phyloP scores from a whole-genome alignment of 2,888 invertebrate genomes.

The Tenthredo scrophulariae region DNA sequence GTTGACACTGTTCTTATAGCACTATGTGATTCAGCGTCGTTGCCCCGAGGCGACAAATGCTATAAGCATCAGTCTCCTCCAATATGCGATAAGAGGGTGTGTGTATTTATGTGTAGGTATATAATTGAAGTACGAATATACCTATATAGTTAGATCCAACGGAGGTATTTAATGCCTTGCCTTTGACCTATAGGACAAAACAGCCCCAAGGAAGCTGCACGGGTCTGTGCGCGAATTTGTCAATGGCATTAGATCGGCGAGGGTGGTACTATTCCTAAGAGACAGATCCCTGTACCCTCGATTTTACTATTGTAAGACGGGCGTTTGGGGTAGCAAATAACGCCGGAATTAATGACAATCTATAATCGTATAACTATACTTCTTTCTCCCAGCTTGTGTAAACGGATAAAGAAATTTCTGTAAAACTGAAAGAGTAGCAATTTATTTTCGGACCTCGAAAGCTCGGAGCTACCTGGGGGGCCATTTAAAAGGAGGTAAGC shows the following conservation, averaged over 20 bases:
- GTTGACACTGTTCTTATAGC: slow-evolving; percentile 17
- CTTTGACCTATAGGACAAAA: slow-evolving; percentile 38
- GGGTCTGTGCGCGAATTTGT: slow-evolving; percentile 5
- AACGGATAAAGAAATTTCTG: not conserved
- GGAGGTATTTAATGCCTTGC: slow-evolving; percentile 21
- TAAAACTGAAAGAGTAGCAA: not conserved
- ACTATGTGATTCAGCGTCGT: not conserved
- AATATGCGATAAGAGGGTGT: not conserved
- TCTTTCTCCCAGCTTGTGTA: not conserved
- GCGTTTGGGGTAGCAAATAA: not conserved
- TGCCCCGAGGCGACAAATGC: not conserved
- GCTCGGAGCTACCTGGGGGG: not conserved
- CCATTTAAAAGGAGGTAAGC: not conserved
- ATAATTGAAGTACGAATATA: not conserved
- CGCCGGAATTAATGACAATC: not conserved
- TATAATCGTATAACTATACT: not conserved
- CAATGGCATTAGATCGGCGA: slow-evolving; percentile 35
- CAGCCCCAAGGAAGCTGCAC: not conserved
- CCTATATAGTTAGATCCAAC: not conserved
- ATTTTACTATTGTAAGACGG: slow-evolving; percentile 11
- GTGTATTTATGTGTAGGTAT: not conserved
- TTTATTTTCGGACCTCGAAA: not conserved
- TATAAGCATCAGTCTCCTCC: not conserved
- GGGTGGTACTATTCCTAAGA: slow-evolving; percentile 39
- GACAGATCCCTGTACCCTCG: not conserved